Evolutionary conservation across 2,888 invertebrate genomes (phyloP), one percentile per base, ranked within the genome.

Genomic region (Macrophya alboannulata): DNA sequence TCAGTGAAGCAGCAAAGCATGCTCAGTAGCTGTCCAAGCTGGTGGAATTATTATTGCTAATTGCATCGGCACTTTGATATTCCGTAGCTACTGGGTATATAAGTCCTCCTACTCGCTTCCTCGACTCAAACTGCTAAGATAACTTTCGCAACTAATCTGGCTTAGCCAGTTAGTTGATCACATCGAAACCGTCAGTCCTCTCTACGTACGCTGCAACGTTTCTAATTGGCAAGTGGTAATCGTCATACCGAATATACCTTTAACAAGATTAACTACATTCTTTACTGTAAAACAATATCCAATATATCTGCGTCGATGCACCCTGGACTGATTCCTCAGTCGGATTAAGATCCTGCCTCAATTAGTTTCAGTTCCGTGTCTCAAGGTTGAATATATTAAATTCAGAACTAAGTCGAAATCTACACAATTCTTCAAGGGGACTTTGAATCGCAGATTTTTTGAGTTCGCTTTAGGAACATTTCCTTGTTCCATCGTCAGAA

Each of bases 21-120:
- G 62, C 81, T 51, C 43, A 25, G 43, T 45, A 74, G 74, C 74
- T 43, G 31, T 85, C 86, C 87, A 83, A 88, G 87, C 86, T 88
- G 87, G 88, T 89, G 87, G 88, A 89, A 89, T 90, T 88, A 90
- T 90, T 90, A 90, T 90, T 89, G 89, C 89, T 92, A 92, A 92
- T 92, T 92, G 90, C 90, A 89, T 90, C 89, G 88, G 88, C 85
- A 88, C 88, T 90, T 89, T 89, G 89, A 89, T 89, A 90, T 90
- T 88, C 88, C 88, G 86, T 37, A 77, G 76, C 55, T 59, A 51
- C 31, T 89, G 89, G 90, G 87, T 88, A 17, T 31, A 31, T 37
- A 31, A 88, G 86, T 62, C 62, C 65, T 45, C 48, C 40, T 77
- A 5, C 81, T 40, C 10, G 4, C 12, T 45, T 72, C 71, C 84